These are phyloP conservation scores for Drosophila niveifrons DNA, from an alignment of 2,888 invertebrate species.

Conservation along the genomic window DNA sequence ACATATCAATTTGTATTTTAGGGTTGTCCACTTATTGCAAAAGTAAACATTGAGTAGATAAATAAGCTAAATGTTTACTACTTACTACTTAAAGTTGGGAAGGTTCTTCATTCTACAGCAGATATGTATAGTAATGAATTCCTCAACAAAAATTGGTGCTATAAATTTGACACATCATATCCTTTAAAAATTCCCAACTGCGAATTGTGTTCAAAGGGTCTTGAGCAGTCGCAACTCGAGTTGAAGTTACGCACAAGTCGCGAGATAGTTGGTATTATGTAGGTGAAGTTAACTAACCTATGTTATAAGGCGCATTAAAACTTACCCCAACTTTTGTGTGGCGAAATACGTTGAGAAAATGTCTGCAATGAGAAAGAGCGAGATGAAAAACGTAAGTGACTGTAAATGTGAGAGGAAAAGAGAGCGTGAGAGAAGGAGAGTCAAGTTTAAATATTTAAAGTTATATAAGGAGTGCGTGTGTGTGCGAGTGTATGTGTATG, in stretches of 20 bases:
- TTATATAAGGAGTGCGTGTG: constrained; percentile 15
- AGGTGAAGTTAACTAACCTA: constrained; percentile 12
- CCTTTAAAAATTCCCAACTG: too few relatives aligned
- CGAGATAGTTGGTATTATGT: not conserved
- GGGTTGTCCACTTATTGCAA: too few relatives aligned
- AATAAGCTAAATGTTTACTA: too few relatives aligned
- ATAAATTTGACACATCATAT: too few relatives aligned
- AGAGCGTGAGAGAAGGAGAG: not conserved
- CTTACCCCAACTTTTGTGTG: constrained; percentile 30
- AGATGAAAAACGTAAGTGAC: not conserved
- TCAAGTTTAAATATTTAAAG: constrained; percentile 27
- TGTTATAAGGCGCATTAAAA: constrained; percentile 17
- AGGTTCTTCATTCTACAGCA: too few relatives aligned
- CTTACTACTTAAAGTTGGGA: too few relatives aligned
- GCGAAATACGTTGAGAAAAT: constrained; percentile 3
- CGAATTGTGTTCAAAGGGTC: not conserved
- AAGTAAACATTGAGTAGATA: too few relatives aligned
- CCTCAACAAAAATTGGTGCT: too few relatives aligned
- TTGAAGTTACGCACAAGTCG: constrained; percentile 1
- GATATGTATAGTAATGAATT: too few relatives aligned
- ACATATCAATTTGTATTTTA: too few relatives aligned
- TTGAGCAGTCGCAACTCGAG: not conserved
- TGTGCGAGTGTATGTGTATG: not conserved
- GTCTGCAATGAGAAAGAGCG: constrained; percentile 21
- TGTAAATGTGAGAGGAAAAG: not conserved